Evolutionary conservation across 2,888 invertebrate genomes (phyloP), one percentile per base, ranked within the genome.

Genomic region (Dusona sp.): DNA sequence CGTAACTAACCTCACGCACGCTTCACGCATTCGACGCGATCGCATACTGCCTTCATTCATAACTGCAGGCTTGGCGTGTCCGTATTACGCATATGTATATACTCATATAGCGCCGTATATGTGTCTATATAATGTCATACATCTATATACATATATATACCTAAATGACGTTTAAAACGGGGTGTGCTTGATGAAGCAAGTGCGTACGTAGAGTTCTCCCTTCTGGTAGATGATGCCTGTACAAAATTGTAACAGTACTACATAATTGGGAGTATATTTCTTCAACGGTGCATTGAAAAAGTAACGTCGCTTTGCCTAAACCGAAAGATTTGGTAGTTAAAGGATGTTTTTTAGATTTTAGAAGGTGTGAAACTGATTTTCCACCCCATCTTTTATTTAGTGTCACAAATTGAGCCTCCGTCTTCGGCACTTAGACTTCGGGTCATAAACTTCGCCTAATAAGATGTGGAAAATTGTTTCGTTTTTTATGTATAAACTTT

Each of bases 1-100:
- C 93, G 92, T 93, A 93, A 93, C 93, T 93, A 93, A 93, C 92
- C 93, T 93, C 92, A 90, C 92, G 91, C 92, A 92, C 92, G 92
- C 91, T 91, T 92, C 92, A 90, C 92, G 92, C 91, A 92, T 91
- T 90, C 86, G 90, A 91, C 91, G 91, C 90, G 90, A 91, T 91
- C 89, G 90, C 91, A 93, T 91, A 93, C 92, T 92, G 87, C 88
- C 88, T 92, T 90, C 93, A 93, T 93, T 93, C 93, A 93, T 93
- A 90, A 92, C 89, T 89, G 87, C 87, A 83, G 83, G 80, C 68
- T 61, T 48, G 51, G 82, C 75, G 78, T 85, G 68, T 82, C 68
- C 57, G 85, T 73, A 72, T 72, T 51, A 72, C 77, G 65, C 51
- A 65, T 77, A 70, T 84, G 67, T 84, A 88, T 85, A 78, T 84